These are phyloP conservation scores for Amblyornis subalaris DNA, from an alignment of 2,113 vertebrate genomes.

Conservation along the genomic window DNA sequence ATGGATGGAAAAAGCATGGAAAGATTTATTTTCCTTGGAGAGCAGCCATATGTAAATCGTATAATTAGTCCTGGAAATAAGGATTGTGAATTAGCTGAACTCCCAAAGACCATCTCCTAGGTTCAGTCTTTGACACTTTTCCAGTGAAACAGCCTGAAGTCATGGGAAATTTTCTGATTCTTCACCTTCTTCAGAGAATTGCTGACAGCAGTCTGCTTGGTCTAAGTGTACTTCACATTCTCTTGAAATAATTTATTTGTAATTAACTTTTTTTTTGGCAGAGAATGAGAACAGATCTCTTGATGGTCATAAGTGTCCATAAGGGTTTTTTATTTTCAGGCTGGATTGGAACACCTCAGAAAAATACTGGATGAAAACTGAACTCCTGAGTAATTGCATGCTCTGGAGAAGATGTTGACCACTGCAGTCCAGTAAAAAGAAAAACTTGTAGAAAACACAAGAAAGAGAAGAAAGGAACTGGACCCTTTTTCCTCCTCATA, in stretches of 20 bases:
- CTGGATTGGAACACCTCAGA: neutral
- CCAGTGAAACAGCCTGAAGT: conserved; percentile 23
- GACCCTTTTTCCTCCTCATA: neutral
- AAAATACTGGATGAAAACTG: neutral
- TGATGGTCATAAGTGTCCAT: neutral
- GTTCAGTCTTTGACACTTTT: conserved; percentile 14
- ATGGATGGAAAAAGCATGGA: neutral
- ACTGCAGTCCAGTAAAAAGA: neutral
- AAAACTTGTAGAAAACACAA: neutral
- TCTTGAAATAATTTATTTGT: neutral
- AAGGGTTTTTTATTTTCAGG: neutral
- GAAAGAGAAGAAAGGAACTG: neutral
- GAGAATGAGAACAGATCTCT: neutral
- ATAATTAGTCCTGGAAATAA: conserved; percentile 7
- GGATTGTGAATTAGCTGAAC: neutral
- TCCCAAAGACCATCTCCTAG: neutral
- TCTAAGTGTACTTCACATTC: neutral
- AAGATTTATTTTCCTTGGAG: conserved; percentile 21
- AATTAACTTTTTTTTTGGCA: neutral
- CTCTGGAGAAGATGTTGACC: neutral
- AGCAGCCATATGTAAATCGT: neutral
- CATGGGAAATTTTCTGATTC: neutral
- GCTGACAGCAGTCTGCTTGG: neutral
- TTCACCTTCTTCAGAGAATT: neutral
- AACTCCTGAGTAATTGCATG: neutral